Base-by-base conservation (phyloP, 2,888 invertebrate genomes). In the Urechis unicinctus region DNA sequence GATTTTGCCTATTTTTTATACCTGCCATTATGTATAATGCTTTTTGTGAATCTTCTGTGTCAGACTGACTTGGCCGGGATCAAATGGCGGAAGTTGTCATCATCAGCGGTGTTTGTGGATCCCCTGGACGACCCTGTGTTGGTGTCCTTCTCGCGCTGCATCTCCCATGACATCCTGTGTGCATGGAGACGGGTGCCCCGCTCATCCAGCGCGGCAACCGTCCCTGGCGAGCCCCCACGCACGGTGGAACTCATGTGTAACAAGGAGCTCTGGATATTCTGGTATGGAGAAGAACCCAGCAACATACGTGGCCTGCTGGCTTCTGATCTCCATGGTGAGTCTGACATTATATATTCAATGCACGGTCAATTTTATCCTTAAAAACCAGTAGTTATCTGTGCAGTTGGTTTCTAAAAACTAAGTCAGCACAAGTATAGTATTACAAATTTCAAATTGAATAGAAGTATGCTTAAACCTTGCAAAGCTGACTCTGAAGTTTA, bases 231-330 rank as follows among this genome's bases (percentile, higher is more conserved):
- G 1, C 42, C 46, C 30, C 58, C 53, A 44, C 50, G 60, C 31
- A 54, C 64, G 24, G 72, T 73, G 48, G 63, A 74, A 24, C 61
- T 68, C 42, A 60, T 56, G 17, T 72, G 67, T 58, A 68, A 66
- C 53, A 97, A 96, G 83, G 97, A 98, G 80, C 85, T 99, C 61
- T 98, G 97, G 97, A 90, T 98, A 79, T 99, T 98, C 83, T 98
- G 97, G 97, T 98, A 97, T 82, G 95, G 95, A 74, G 94, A 95
- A 53, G 69, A 70, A 53, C 75, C 77, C 2, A 59, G 65, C 25
- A 68, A 63, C 28, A 59, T 78, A 29, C 63, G 67, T 24, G 65
- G 63, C 25, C 66, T 75, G 30, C 58, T 77, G 3, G 59, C 63
- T 5, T 84, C 93, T 59, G 91, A 93, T 77, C 85, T 94, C 65